Base-by-base conservation (phyloP, 2,888 invertebrate species). In the Cheilosia soror region DNA sequence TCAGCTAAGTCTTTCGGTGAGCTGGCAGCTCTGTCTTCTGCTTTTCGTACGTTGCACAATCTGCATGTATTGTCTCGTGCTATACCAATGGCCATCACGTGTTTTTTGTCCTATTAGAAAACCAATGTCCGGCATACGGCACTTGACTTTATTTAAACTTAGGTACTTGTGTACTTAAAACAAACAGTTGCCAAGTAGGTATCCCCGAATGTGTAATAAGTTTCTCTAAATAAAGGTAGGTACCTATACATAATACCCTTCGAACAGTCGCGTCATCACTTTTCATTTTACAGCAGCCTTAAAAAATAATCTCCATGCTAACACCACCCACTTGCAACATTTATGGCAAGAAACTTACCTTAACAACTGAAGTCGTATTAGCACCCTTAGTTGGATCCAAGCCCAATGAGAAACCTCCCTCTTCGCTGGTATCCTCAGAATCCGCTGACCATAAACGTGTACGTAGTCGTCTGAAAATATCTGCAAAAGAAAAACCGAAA, bases 301-400 rank as follows among this genome's bases (percentile, higher is more conserved):
- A 47, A 58, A 47, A 58, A 63, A 65, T 58, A 66, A 83, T 66
- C 55, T 53, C 44, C 37, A 72, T 66, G 55, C 47, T 60, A 62
- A 72, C 20, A 66, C 57, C 65, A 75, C 57, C 62, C 75, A 37
- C 29, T 33, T 37, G 27, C 25, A 9, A n/a, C 20, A 6, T 13
- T n/a, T 25, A 6, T 6, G 6, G 42, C 44, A 29, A 5, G 4
- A 4, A 55, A 79, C 87, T 87, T 76, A 92, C 92, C 91, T 92
- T 92, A 44, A 92, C 90, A 62, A 91, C 92, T 63, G 92, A 92
- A 44, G 92, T 92, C 15, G 90, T 90, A 80, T 92, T 92, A 20
- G 69, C 81, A 81, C 90, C 91, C 77, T 91, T 91, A 51, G 90
- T 87, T 80, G 89, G 72, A 75, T 87, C 88, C 71, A 90, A 66